Conservation (phyloP, 2,113 vertebrate species). For the Mesitornis unicolor region DNA sequence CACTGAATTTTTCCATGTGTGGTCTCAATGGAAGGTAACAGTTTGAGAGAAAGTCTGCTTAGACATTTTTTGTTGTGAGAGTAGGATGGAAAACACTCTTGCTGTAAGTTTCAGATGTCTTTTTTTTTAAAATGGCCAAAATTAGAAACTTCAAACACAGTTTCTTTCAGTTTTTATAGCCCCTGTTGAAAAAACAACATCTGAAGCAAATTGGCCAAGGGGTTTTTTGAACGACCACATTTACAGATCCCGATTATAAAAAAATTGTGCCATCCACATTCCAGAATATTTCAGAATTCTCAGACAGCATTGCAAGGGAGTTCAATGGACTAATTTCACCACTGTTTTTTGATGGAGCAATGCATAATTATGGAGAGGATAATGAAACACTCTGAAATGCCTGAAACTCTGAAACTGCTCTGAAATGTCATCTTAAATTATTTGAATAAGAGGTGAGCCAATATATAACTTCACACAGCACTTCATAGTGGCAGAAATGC, state of each 20-base stretch:
- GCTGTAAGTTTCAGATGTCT: neutral
- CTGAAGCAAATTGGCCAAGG: neutral
- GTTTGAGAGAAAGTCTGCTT: neutral
- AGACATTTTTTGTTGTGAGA: neutral
- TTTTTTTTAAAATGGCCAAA: neutral
- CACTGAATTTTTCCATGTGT: neutral
- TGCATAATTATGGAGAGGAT: neutral
- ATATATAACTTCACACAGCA: neutral
- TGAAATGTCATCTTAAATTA: neutral
- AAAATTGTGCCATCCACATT: neutral
- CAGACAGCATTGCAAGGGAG: neutral
- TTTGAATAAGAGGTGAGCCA: conserved; percentile 4
- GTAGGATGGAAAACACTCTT: neutral
- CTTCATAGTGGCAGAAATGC: conserved; percentile 46
- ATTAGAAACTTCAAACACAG: neutral
- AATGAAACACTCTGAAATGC: neutral
- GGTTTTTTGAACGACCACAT: neutral
- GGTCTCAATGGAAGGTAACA: neutral
- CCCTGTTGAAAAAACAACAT: neutral
- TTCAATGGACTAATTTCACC: neutral
- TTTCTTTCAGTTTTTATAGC: neutral
- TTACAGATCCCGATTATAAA: neutral
- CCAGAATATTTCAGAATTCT: neutral
- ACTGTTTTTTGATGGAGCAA: neutral
- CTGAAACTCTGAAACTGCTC: too few species aligned